Conservation (phyloP, 2,797 vertebrate genomes). For the Nothura maculosa region DNA sequence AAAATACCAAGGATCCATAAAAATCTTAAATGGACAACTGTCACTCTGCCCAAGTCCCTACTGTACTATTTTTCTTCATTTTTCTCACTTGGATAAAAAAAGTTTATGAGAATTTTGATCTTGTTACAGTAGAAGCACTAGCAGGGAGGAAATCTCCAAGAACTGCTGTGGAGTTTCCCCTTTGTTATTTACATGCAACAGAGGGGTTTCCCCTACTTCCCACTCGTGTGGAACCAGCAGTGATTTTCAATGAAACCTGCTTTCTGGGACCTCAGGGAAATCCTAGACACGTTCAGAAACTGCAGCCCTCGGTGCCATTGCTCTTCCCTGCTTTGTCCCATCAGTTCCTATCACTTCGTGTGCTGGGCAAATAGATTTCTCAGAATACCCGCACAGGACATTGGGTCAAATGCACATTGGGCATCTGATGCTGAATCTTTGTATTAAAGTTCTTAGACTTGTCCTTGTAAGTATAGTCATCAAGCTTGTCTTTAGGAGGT, state of each 20-base stretch:
- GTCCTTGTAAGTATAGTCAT: neutral
- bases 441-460: neutral
- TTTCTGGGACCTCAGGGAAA: neutral
- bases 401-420: too few species aligned
- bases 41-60: neutral
- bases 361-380: neutral
- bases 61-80: neutral
- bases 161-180: slow-evolving; percentile 14
- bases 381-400: neutral
- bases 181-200: neutral
- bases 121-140: rapidly evolving
- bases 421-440: neutral
- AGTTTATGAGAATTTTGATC: neutral
- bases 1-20: neutral
- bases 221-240: neutral
- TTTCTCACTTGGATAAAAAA: neutral
- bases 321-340: neutral
- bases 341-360: neutral
- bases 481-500: neutral
- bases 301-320: neutral
- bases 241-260: neutral
- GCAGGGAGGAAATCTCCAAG: neutral
- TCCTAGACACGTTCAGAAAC: neutral
- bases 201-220: neutral
- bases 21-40: neutral